Conservation (phyloP, 2,888 invertebrate genomes). For the Epirrhoe alternata region DNA sequence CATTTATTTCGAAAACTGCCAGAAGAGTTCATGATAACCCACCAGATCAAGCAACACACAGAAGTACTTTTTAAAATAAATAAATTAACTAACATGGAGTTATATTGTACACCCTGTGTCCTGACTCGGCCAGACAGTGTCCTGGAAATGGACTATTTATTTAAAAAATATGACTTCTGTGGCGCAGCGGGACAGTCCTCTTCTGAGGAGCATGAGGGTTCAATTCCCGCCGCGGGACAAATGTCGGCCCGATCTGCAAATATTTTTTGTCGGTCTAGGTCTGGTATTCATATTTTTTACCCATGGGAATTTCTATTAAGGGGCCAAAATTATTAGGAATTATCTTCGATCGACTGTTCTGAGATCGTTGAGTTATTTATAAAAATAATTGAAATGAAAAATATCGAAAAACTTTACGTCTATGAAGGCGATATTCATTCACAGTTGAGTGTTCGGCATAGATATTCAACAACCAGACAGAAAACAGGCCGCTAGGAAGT, state of each 20-base stretch:
- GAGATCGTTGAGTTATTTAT: no score
- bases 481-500: no score
- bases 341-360: no score
- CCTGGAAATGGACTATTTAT: slow-evolving; percentile 28
- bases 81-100: slow-evolving; percentile 45
- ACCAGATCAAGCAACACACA: neutral
- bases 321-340: no score
- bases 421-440: no score
- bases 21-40: no score
- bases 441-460: no score
- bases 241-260: neutral
- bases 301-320: neutral
- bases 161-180: neutral
- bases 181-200: no score
- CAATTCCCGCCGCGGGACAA: neutral
- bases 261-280: neutral
- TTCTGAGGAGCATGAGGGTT: neutral
- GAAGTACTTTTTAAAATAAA: slow-evolving; percentile 19
- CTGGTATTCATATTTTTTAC: neutral
- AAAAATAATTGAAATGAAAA: no score
- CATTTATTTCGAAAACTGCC: no score
- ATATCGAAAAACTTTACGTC: no score
- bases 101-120: slow-evolving; percentile 53
- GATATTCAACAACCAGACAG: no score
- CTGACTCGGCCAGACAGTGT: slow-evolving; percentile 54